Evolutionary conservation across 2,113 vertebrate genomes (phyloP), one percentile per base, ranked within the genome.

Genomic region (Ceyx margarethae): DNA sequence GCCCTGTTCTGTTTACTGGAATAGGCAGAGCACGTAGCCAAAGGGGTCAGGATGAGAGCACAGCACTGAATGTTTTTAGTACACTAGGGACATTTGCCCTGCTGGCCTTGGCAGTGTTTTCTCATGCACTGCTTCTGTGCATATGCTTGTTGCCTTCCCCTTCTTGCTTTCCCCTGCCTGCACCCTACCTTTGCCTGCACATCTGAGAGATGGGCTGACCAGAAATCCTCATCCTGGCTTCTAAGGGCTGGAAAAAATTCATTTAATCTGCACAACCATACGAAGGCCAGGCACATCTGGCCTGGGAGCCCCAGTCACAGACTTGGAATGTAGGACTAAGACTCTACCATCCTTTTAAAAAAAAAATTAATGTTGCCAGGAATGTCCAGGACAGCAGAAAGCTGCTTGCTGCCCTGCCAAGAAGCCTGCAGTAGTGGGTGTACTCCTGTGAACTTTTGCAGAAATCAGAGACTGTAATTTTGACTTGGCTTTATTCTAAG

Each of bases 41-140:
- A 67, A 35, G 67, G 64, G 82, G 76, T 91, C 85, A 86, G 76
- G 72, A 93, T 78, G 73, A 60, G 85, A 94, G 88, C 79, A 53
- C 25, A 80, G 87, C 42, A 11, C 69, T 75, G 77, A 60, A 66
- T 81, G 81, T 56, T 93, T 93, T 67, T 53, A 90, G 81, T 84
- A 76, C 84, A 14, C 87, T 46, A 33, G 68, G 80, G 87, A 89
- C 43, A n/a, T 64, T 67, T 93, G 72, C 56, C 88, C 90, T 85
- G 68, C 68, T 94, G 87, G 79, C 81, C 87, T 85, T 88, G 91
- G 82, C 91, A 83, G 8, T 6, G 45, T 85, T 94, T 94, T 83
- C 91, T 91, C 83, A 91, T 45, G 73, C 80, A 50, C 23, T 35
- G 23, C 26, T 93, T 78, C 22, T 57, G 69, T 65, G 56, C 35